phyloP scores from a whole-genome alignment of 2,888 invertebrate genomes.

The Melieria picta region DNA sequence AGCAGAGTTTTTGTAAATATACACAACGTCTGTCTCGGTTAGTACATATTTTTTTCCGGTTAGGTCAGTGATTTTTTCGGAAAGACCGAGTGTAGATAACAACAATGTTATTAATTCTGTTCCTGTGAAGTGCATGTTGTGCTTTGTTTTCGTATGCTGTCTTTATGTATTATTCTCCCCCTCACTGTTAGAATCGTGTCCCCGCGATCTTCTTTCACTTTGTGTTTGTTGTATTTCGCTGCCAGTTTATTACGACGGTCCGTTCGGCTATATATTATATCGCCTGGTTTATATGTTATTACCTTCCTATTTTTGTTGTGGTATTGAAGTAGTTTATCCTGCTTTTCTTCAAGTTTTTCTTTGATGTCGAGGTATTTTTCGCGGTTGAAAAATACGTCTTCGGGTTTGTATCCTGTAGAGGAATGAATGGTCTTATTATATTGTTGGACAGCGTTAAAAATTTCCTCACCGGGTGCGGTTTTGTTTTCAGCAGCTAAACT shows the following conservation, averaged over 20 bases:
- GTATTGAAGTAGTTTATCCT: slow-evolving; percentile 1
- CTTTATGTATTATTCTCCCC: background rate
- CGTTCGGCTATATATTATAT: slow-evolving; percentile 18
- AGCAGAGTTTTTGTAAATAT: slow-evolving; percentile 18
- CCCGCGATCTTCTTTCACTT: slow-evolving; percentile 13
- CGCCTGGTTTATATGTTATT: slow-evolving; percentile 19
- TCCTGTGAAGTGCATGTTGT: slow-evolving; percentile 6
- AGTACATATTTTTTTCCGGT: slow-evolving; percentile 29
- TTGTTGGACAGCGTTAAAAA: slow-evolving; percentile 14
- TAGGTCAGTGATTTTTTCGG: slow-evolving; percentile 20
- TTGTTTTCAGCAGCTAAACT: background rate
- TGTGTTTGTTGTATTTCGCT: background rate
- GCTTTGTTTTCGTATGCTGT: slow-evolving; percentile 19
- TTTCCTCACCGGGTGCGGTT: slow-evolving; percentile 14
- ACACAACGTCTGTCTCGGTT: slow-evolving; percentile 22
- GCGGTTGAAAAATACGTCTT: slow-evolving; percentile 8
- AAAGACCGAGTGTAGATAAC: slow-evolving; percentile 1
- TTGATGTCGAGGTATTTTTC: slow-evolving; percentile 10
- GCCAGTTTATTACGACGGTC: slow-evolving; percentile 6
- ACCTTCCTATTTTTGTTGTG: background rate
- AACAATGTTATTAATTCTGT: background rate
- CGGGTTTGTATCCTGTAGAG: background rate
- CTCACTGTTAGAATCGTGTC: slow-evolving; percentile 19
- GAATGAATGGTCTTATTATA: slow-evolving; percentile 9
- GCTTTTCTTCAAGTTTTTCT: background rate